These are phyloP conservation scores for Tylochromis polylepis DNA, from an alignment of 2,113 vertebrate genomes.

Conservation along the genomic window DNA sequence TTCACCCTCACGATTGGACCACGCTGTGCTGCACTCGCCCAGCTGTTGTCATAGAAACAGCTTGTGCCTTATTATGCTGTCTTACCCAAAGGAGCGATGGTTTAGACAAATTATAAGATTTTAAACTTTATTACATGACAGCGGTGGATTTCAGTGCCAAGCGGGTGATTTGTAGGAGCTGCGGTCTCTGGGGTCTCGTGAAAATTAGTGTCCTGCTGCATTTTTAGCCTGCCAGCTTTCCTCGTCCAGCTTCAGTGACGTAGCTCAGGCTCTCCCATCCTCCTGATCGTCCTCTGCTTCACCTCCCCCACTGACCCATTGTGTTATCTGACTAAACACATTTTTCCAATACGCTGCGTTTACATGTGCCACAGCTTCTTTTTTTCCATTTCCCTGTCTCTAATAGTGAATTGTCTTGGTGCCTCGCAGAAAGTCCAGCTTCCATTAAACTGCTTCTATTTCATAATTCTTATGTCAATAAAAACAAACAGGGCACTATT, in stretches of 20 bases:
- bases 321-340: background rate
- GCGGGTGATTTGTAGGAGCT: background rate
- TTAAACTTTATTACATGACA: background rate
- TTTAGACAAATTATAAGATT: background rate
- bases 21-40: background rate
- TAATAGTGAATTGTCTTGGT: background rate
- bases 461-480: background rate
- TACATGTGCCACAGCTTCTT: background rate
- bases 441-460: background rate
- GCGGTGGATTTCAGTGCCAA: background rate
- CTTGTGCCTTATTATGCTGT: constrained; percentile 11
- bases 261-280: background rate
- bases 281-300: background rate
- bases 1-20: background rate
- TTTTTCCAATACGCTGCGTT: background rate
- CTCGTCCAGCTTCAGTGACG: constrained; percentile 26
- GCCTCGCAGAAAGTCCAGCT: background rate
- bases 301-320: background rate
- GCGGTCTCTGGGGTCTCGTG: background rate
- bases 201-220: background rate
- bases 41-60: constrained; percentile 47
- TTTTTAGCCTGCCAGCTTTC: background rate
- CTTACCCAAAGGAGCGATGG: background rate
- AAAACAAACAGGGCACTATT: background rate
- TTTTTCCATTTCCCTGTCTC: background rate